Conservation (phyloP, 1,140 invertebrate genomes). For the Hyposmocoma kahamanoa region DNA sequence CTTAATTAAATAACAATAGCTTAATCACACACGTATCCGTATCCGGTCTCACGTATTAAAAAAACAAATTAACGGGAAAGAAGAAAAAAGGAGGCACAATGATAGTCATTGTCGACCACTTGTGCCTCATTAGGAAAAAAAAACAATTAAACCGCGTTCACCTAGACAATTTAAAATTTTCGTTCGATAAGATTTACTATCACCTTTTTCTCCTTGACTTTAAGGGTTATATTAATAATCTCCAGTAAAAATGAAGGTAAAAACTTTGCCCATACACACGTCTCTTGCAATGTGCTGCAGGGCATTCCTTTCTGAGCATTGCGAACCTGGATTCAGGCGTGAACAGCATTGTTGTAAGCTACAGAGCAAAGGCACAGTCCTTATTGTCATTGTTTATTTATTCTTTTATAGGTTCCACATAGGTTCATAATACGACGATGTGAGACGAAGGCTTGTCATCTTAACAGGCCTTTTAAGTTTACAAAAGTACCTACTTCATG, state of each 20-base stretch:
- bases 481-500: too few species aligned
- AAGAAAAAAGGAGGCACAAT: slow-evolving; percentile 44
- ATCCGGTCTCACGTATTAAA: slow-evolving; percentile 31
- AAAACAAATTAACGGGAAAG: slow-evolving; percentile 35
- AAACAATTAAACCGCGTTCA: slow-evolving; percentile 51
- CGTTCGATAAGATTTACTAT: neutral
- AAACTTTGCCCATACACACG: slow-evolving; percentile 37
- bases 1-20: slow-evolving; percentile 14
- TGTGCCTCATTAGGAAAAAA: slow-evolving; percentile 64
- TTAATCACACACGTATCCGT: slow-evolving; percentile 6
- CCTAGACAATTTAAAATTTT: slow-evolving; percentile 16
- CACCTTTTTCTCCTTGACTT: neutral
- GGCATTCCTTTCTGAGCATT: slow-evolving; percentile 61
- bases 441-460: too few species aligned
- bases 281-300: slow-evolving; percentile 34
- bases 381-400: too few species aligned
- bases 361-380: too few species aligned
- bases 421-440: too few species aligned
- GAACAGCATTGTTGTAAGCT: slow-evolving; percentile 55
- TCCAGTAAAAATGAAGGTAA: neutral
- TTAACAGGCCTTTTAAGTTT: too few species aligned
- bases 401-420: too few species aligned
- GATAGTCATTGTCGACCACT: slow-evolving; percentile 56
- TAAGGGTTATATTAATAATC: neutral
- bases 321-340: slow-evolving; percentile 50